phyloP scores from a whole-genome alignment of 2,888 invertebrate species.

The Volucella bombylans region DNA sequence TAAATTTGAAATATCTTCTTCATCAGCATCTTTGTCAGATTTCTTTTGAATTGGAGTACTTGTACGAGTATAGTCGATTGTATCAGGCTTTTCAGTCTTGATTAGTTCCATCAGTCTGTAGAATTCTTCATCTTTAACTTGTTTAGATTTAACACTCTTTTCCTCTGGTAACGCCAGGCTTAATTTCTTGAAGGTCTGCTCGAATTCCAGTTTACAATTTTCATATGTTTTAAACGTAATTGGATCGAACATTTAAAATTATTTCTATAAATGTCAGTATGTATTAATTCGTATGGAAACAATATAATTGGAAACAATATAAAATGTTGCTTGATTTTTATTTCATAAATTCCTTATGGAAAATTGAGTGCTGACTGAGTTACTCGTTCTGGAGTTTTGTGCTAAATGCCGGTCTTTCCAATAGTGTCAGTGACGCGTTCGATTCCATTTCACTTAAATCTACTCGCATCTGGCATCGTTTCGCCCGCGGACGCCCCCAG shows the following conservation, averaged over 20 bases:
- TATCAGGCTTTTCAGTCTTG: constrained; percentile 40
- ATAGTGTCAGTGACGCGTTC: no score
- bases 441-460: no score
- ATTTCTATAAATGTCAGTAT: neutral
- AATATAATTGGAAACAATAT: no score
- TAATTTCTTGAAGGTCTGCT: neutral
- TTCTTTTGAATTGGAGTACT: neutral
- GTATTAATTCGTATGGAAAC: no score
- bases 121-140: constrained; percentile 58
- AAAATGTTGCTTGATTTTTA: no score
- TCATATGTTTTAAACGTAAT: constrained; percentile 24
- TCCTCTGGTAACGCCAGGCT: neutral
- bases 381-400: no score
- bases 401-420: no score
- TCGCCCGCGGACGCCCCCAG: no score
- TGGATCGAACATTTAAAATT: constrained; percentile 40
- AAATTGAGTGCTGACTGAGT: no score
- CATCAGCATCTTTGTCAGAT: neutral
- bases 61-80: neutral
- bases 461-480: no score
- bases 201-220: neutral
- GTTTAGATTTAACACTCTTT: constrained; percentile 4
- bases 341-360: no score
- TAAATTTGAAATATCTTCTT: constrained; percentile 37
- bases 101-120: constrained; percentile 60